These are phyloP conservation scores for Tryphoninae sp. DNA, from an alignment of 2,888 invertebrate species.

Conservation along the genomic window DNA sequence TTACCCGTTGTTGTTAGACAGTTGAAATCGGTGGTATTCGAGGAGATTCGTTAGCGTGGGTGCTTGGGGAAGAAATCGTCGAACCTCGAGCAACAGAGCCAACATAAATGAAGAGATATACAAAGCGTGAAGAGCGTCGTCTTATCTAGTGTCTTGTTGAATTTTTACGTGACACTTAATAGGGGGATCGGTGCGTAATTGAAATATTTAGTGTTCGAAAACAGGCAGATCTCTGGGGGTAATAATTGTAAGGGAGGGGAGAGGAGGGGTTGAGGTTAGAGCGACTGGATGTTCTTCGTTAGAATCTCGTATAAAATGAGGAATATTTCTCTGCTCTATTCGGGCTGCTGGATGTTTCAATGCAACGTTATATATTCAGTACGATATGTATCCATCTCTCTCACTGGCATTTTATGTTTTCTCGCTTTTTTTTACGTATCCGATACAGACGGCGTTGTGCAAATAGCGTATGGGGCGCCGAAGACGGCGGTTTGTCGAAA, in stretches of 20 bases:
- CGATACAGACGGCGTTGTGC: slow-evolving; percentile 45
- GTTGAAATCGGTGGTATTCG: neutral
- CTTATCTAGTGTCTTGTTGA: slow-evolving; percentile 13
- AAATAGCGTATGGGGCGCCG: slow-evolving; percentile 46
- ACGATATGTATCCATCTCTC: slow-evolving; percentile 19
- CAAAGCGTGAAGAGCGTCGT: neutral
- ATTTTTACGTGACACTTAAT: slow-evolving; percentile 59
- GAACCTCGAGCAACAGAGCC: neutral
- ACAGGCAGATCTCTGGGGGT: slow-evolving; percentile 41
- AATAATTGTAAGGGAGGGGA: neutral
- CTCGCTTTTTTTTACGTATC: slow-evolving; percentile 16
- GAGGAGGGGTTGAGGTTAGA: slow-evolving; percentile 4
- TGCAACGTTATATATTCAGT: neutral
- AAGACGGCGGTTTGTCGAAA: slow-evolving; percentile 38
- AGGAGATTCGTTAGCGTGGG: neutral
- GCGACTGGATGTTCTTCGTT: neutral
- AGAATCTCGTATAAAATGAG: slow-evolving; percentile 14
- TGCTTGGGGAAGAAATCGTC: neutral
- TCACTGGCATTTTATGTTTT: slow-evolving; percentile 7
- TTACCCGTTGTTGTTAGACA: too few species aligned
- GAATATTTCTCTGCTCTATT: neutral
- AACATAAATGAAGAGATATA: slow-evolving; percentile 13
- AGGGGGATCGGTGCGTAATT: slow-evolving; percentile 37
- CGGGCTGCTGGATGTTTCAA: slow-evolving; percentile 24
- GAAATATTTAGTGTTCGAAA: slow-evolving; percentile 51